A percentile compares a stretch with the other conserved stretches of the same genome.
Conservation (phyloP, 2,797 vertebrate genomes). For the Microhierax caerulescens region DNA sequence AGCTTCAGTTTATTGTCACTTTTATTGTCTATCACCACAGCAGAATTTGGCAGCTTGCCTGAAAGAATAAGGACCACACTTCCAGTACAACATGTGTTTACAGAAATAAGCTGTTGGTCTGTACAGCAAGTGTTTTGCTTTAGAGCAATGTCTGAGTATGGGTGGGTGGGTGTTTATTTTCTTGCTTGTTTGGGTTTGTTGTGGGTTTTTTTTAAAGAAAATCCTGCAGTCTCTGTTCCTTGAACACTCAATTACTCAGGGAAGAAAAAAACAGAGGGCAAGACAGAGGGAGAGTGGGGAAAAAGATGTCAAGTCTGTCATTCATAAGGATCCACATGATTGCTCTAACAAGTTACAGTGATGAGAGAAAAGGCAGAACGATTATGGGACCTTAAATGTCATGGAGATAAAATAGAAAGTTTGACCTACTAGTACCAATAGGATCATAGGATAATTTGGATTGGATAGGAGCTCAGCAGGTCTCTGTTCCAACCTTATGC, state of each 20-base stretch:
- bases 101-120: not conserved
- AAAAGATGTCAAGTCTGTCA: not conserved
- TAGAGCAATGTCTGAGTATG: not conserved
- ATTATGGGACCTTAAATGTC: not conserved
- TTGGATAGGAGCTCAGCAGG: not conserved
- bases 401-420: not conserved
- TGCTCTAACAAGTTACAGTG: not conserved
- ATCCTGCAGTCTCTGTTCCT: not conserved
- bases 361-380: not conserved
- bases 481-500: not conserved
- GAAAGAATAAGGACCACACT: not conserved
- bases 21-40: not conserved
- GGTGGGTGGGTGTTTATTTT: not conserved
- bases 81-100: not conserved
- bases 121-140: not conserved
- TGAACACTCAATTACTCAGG: not conserved
- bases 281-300: no score
- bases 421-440: not conserved
- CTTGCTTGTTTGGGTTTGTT: not conserved
- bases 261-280: not conserved
- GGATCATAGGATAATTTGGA: not conserved
- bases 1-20: not conserved
- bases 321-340: not conserved
- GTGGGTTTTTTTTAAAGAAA: not conserved
- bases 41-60: not conserved